Evolutionary conservation across 2,113 vertebrate species (phyloP), one percentile per base, ranked within the genome.

Genomic region (Micronycteris hirsuta): DNA sequence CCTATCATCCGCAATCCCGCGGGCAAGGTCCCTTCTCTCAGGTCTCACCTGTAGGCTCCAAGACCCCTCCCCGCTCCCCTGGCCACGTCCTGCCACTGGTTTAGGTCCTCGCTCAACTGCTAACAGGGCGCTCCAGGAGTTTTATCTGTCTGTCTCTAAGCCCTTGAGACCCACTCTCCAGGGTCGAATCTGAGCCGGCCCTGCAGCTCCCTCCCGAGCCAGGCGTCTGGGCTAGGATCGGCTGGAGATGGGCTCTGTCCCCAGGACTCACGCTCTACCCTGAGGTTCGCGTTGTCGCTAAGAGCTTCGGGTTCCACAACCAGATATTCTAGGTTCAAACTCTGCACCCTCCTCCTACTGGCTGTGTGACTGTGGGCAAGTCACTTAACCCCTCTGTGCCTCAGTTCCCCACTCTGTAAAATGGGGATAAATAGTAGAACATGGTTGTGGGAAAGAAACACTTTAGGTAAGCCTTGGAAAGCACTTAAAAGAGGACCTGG

Each of bases 181-280:
- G n/a, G 41, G 49, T 49, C 2, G 1, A 84, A 41, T 43, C 31
- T 13, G 4, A 80, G 71, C 24, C 10, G 80, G 98, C 98, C 98
- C 97, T 98, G 52, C 98, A 98, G 97, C 98, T 99, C 99, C 98
- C 88, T 99, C 98, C 0, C 98, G 97, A 7, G 95, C 98, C 54
- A 99, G 98, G 97, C 98, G 96, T 99, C 98, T 81, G 89, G 17
- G 20, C 16, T 67, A 5, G 15, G 19, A 49, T 80, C 10, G 10
- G 14, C 49, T 17, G 0, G 33, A 56, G 24, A 41, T 12, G 0
- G 1, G 20, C 78, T 49, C 20, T 54, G 77, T 85, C 47, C 65
- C n/a, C 4, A 28, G 28, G 38, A 56, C 26, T 49, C 80, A 38
- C 63, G 41, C 14, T n/a, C 49, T 63, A 14, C 61, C 41, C 38